Conservation (phyloP, 2,113 vertebrate species). For the Mungos mungo region DNA sequence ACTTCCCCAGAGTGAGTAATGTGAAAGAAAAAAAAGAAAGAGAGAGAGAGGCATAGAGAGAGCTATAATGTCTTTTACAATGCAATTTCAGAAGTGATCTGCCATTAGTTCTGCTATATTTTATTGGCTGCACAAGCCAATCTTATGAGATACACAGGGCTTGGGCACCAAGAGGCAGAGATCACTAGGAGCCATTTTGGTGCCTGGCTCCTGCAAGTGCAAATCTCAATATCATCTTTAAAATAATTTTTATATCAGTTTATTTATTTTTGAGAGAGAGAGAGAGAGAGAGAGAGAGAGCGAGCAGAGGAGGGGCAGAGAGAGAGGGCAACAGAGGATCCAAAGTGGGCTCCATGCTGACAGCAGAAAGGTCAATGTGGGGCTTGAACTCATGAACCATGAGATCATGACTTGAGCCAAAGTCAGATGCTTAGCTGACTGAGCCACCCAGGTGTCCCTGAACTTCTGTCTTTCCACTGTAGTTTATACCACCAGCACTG, state of each 20-base stretch:
- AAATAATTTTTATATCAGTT: too few relatives aligned
- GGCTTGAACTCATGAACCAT: too few relatives aligned
- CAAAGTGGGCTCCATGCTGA: too few relatives aligned
- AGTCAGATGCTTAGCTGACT: too few relatives aligned
- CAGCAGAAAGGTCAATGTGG: too few relatives aligned
- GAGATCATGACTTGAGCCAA: too few relatives aligned
- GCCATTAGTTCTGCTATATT: neutral
- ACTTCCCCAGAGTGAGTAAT: neutral
- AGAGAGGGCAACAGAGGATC: too few relatives aligned
- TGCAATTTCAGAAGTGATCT: neutral
- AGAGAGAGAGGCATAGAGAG: neutral
- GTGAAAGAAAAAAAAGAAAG: neutral
- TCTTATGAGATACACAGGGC: neutral
- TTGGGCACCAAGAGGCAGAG: neutral
- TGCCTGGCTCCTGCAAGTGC: neutral
- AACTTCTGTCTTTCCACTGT: neutral
- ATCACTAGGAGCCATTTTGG: neutral
- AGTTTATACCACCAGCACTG: neutral
- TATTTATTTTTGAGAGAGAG: too few relatives aligned
- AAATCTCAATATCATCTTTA: neutral
- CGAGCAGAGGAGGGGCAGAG: too few relatives aligned
- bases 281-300: too few relatives aligned
- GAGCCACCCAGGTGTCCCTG: neutral
- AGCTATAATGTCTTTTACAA: neutral
- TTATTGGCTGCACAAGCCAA: neutral